These are phyloP conservation scores for Electrophaes corylata DNA, from an alignment of 2,888 invertebrate genomes.

Conservation along the genomic window DNA sequence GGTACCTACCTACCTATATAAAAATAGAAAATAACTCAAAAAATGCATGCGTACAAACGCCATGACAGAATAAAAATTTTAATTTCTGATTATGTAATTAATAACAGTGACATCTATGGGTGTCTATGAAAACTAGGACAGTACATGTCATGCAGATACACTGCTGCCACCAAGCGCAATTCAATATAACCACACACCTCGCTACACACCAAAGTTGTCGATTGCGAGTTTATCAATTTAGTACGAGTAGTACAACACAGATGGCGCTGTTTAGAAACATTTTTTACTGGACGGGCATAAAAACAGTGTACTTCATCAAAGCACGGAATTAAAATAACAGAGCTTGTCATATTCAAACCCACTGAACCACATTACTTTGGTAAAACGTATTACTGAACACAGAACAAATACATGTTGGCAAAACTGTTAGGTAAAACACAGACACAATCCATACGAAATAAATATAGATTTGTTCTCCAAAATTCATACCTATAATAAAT, in stretches of 20 bases:
- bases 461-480: neutral
- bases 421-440: neutral
- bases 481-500: slow-evolving; percentile 69
- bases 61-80: neutral
- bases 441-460: neutral
- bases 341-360: too few relatives aligned
- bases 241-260: slow-evolving; percentile 15
- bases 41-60: too few relatives aligned
- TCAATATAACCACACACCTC: slow-evolving; percentile 26
- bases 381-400: neutral
- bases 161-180: slow-evolving; percentile 19
- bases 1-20: too few relatives aligned
- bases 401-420: neutral
- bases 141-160: slow-evolving; percentile 1
- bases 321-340: too few relatives aligned
- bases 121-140: slow-evolving; percentile 5
- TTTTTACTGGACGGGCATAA: neutral
- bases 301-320: too few relatives aligned
- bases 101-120: slow-evolving; percentile 21
- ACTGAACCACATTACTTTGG: neutral
- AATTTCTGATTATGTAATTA: neutral
- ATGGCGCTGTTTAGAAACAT: slow-evolving; percentile 21
- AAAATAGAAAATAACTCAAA: neutral
- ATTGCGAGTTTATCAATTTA: slow-evolving; percentile 4
- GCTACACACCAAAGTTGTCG: slow-evolving; percentile 14